A percentile compares a stretch with the other conserved stretches of the same genome.
These are phyloP conservation scores for Heteropelma amictum DNA, from an alignment of 2,888 invertebrate genomes.

Conservation along the genomic window DNA sequence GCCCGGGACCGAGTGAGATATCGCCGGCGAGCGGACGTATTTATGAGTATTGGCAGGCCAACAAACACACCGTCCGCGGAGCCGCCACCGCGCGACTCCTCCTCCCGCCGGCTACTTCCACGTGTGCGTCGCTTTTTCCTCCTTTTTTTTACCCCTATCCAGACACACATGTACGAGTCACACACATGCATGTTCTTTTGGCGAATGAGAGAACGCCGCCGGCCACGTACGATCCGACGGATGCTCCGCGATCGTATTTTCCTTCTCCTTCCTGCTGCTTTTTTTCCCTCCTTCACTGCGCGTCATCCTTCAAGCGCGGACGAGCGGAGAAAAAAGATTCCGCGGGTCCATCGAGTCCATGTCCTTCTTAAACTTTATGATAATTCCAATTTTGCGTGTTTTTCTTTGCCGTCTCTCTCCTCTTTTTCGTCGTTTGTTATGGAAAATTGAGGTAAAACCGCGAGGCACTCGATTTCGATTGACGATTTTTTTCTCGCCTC, in stretches of 20 bases:
- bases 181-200: conserved; percentile 49
- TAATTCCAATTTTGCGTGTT: background rate
- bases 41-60: conserved; percentile 61
- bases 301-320: background rate
- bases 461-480: too few relatives aligned
- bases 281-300: background rate
- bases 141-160: background rate
- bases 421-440: too few relatives aligned
- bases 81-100: conserved; percentile 48
- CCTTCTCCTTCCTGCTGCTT: conserved; percentile 3
- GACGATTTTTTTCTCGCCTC: too few relatives aligned
- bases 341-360: conserved; percentile 27
- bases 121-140: conserved; percentile 21
- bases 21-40: conserved; percentile 57
- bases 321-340: background rate
- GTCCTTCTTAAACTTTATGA: conserved; percentile 16
- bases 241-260: conserved; percentile 42
- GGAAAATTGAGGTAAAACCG: too few relatives aligned
- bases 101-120: conserved; percentile 48
- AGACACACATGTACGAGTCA: conserved; percentile 12
- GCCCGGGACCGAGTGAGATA: conserved; percentile 56
- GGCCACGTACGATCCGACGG: conserved; percentile 47
- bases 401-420: background rate
- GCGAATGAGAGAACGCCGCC: conserved; percentile 46
- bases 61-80: conserved; percentile 57